Conservation (phyloP, 2,888 invertebrate genomes). For the Serripes groenlandicus region DNA sequence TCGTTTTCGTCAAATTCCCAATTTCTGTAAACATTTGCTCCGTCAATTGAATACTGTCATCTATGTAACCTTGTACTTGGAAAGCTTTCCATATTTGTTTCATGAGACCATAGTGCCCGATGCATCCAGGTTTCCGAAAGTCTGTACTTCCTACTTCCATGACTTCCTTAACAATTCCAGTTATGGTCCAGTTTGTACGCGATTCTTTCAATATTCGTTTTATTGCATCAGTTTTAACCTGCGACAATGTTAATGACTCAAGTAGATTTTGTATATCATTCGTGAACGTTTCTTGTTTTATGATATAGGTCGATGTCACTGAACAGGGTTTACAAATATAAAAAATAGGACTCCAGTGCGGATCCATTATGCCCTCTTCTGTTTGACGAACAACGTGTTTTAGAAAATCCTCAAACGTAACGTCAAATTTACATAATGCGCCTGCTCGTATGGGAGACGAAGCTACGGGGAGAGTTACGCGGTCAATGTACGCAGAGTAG, state of each 20-base stretch:
- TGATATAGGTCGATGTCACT: not conserved
- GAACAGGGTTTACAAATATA: not conserved
- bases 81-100: slow-evolving; percentile 1
- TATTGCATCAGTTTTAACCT: not conserved
- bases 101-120: not conserved
- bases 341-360: slow-evolving; percentile 1
- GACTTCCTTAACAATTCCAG: not conserved
- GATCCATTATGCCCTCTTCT: not conserved
- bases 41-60: not conserved
- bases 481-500: not conserved
- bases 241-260: not conserved
- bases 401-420: slow-evolving; percentile 2
- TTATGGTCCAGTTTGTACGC: not conserved
- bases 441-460: not conserved
- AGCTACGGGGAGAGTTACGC: not conserved
- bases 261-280: not conserved
- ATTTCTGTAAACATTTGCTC: not conserved
- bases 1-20: not conserved
- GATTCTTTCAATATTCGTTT: not conserved
- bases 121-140: not conserved
- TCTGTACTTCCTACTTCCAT: not conserved
- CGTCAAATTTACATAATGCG: not conserved
- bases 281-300: slow-evolving; percentile 3
- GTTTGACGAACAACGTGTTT: not conserved
- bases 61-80: slow-evolving; percentile 2